Evolutionary conservation across 2,113 vertebrate genomes (phyloP), one percentile per base, ranked within the genome.

Genomic region (Gopherus evgoodei): DNA sequence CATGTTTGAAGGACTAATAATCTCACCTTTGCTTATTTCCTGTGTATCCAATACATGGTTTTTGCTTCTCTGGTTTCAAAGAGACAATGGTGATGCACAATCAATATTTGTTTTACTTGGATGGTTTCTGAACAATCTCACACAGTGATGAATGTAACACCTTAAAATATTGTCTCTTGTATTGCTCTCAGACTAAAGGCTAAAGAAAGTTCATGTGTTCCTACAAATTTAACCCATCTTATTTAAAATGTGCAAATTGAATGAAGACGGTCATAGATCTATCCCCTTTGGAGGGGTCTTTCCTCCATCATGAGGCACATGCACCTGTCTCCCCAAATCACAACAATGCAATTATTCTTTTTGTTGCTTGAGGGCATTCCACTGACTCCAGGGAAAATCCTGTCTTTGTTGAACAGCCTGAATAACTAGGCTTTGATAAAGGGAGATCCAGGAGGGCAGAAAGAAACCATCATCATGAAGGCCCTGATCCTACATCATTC

Each of bases 81-180:
- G 85, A 76, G 29, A 25, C 3, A 1, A 91, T 22, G 35, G 53
- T 88, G 47, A 31, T 86, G 4, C 11, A 38, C 35, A 38, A 62
- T 59, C 42, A 57, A 52, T 24, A 54, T 0, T 1, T 56, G 16
- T 10, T 88, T 95, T 38, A 29, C 62, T 11, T 25, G 42, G 12
- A 76, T 57, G 54, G 24, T 25, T 21, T 50, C 86, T 90, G 38
- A 88, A 49, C 47, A 89, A 91, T 91, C 14, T 6, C 21, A 42
- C 21, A 17, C 1, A n/a, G 31, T 49, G 35, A 78, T 72, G 4
- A 88, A 78, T 62, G 31, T 91, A 69, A 38, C 62, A 17, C 57
- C 57, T 92, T 88, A 81, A 94, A 91, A 81, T 56, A 81, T 12
- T 27, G 62, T 81, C 91, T 92, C 4, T 49, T 90, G 75, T 91